Evolutionary conservation across 2,888 invertebrate species (phyloP).

Genomic region (Calameuta pallipes): DNA sequence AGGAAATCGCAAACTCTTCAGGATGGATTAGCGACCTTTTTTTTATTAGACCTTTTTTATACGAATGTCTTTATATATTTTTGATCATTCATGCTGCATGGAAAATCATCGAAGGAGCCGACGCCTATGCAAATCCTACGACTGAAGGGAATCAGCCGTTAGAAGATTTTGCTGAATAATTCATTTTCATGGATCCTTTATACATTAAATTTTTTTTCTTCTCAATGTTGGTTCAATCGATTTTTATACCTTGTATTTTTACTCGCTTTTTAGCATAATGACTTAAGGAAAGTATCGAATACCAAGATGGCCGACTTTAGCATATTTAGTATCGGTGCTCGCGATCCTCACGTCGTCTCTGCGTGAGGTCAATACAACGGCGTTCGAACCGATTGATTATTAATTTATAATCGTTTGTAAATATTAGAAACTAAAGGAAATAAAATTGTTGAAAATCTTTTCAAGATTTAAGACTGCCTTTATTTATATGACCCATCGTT

Average conservation of each 20-base stretch:
- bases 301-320: background rate
- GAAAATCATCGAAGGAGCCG: background rate
- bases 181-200: constrained; percentile 5
- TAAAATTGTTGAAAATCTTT: constrained; percentile 51
- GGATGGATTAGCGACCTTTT: background rate
- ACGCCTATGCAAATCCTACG: background rate
- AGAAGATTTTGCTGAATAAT: background rate
- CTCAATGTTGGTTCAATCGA: background rate
- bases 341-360: too few relatives aligned
- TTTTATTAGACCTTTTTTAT: background rate
- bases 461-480: background rate
- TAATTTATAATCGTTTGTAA: constrained; percentile 62
- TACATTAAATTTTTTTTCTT: background rate
- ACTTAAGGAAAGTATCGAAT: background rate
- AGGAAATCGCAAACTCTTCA: background rate
- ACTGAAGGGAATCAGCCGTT: background rate
- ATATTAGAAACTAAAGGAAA: constrained; percentile 60
- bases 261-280: background rate
- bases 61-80: background rate
- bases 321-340: background rate
- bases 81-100: background rate
- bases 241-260: background rate
- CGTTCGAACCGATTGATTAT: constrained; percentile 50
- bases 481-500: background rate
- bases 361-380: background rate